Evolutionary conservation across 30 jellyfish, hydroid and myxozoan genomes (phyloP), one percentile per base, ranked within the genome.

Genomic region (Cassiopea xamachana): DNA sequence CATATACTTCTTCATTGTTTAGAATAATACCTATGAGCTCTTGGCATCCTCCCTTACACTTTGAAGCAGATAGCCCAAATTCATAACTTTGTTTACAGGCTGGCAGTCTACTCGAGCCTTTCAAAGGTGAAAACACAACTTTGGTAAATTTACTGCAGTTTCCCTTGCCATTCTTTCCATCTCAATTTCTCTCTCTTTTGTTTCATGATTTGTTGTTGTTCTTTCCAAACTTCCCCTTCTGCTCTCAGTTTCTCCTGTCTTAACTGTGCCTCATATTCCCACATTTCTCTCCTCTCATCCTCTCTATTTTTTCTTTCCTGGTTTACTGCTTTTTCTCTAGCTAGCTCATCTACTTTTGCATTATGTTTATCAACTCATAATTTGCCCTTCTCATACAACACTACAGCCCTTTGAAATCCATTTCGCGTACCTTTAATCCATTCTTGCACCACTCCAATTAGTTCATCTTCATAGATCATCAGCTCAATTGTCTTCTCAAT

Each of bases 261-360:
- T n/a, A 58, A 9, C 72, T 12, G 2, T 16, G 73, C 76, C 49
- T 74, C 93, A 10, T 86, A 81, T 50, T 72, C 82, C 73, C 82
- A 5, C 81, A 64, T 51, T 74, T 76, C 81, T 74, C 70, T 73
- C 59, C 93, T 86, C 73, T 74, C 93, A 14, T 86, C 93, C 88
- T 86, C 93, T 64, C 81, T 59, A 19, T 48, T 86, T 86, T 74
- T 86, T 73, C 88, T 86, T 47, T 86, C 93, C 51, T 86, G 51
- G 15, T 18, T 17, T 48, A 14, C 15, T 48, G 14, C 76, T 14
- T 50, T 83, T 70, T 69, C 77, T 48, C 50, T 83, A 15, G 76
- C 84, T 70, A 69, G 46, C 60, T 83, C 91, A 67, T 69, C 49
- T 77, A 83, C 8, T 61, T 83, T 70, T 15, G 59, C 15, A 50